Base-by-base conservation (phyloP, 2,113 vertebrate species). In the Pterocles burchelli region DNA sequence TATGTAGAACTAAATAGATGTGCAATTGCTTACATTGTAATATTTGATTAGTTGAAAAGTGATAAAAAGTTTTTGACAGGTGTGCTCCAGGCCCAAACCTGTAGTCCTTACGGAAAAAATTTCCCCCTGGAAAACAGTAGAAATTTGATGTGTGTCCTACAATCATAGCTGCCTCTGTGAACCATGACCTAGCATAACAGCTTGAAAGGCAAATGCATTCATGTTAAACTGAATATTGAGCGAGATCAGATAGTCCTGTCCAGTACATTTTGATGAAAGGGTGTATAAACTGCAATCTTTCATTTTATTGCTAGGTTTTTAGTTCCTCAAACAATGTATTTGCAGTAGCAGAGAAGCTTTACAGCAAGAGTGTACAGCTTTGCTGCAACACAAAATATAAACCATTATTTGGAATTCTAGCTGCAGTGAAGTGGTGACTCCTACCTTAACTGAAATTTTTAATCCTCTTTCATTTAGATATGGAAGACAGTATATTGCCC, bases 401-500 rank as follows among this genome's bases (percentile, higher is more conserved):
- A 68, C 29, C 13, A 4, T 81, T 91, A 55, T 85, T 78, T 89
- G 52, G 13, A 93, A 52, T 91, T 63, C 22, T 78, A 59, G 26
- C 61, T 89, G 61, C 29, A 46, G 33, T 57, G 46, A 3, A 62
- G 28, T 38, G 70, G 8, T 91, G 76, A 80, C 73, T 94, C 59
- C 33, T 66, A 57, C 15, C 67, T 76, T 21, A 1, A 28, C 41
- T 55, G 68, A 55, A 91, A 59, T 87, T 94, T 74, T 71, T 81
- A 87, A 46, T 71, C 38, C 41, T 71, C 38, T 91, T 89, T 84
- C 18, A 65, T 89, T 91, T 65, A 72, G 26, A 19, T 75, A 21
- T 25, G 66, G 43, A 85, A 85, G 58, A 55, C 0, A 0, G 2
- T 59, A 7, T 49, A 41, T 36, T 83, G 58, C n/a, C 36, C 61